Evolutionary conservation across 2,888 invertebrate genomes (phyloP), one percentile per base, ranked within the genome.

Genomic region (Chironomus riparius): DNA sequence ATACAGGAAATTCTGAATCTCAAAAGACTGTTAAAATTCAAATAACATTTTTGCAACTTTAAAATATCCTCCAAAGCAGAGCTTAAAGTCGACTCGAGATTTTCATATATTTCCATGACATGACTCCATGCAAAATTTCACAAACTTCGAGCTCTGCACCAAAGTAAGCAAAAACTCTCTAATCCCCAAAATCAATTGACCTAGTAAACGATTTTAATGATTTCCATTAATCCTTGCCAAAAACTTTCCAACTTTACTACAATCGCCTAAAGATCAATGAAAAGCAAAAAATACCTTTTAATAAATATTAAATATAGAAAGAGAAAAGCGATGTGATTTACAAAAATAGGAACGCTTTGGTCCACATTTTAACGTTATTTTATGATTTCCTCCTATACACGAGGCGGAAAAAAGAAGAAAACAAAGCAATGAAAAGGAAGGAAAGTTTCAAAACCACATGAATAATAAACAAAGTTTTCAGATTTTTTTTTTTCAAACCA

Each of bases 391-490:
- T 65, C 2, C 24, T 22, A 4, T 65, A 12, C 24, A 21, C 13
- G n/a, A 15, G n/a, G 56, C 18, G n/a, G 5, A 2, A 48, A 65
- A 65, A 65, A 24, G 22, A 21, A 65, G 62, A 6, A 6, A 18
- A 56, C 18, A 65, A 65, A 65, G 22, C 18, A 65, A 18, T 21
- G 12, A 62, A 62, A 22, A 62, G 62, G 12, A 38, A 18, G 21
- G 21, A 65, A 65, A 21, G 13, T 65, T 65, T 65, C 13, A 13
- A 18, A 24, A 65, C 65, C 65, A 65, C 65, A 65, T 65, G 65
- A 65, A 65, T 65, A 65, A 65, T 65, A 65, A 65, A 65, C 65
- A 65, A 65, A 65, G 21, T 65, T 65, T 65, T 65, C 65, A 10
- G 65, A 65, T 65, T 65, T 65, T 65, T 65, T 65, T 65, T 13